Evolutionary conservation across 2,888 invertebrate genomes (phyloP).

Genomic region (Bimastos eiseni): DNA sequence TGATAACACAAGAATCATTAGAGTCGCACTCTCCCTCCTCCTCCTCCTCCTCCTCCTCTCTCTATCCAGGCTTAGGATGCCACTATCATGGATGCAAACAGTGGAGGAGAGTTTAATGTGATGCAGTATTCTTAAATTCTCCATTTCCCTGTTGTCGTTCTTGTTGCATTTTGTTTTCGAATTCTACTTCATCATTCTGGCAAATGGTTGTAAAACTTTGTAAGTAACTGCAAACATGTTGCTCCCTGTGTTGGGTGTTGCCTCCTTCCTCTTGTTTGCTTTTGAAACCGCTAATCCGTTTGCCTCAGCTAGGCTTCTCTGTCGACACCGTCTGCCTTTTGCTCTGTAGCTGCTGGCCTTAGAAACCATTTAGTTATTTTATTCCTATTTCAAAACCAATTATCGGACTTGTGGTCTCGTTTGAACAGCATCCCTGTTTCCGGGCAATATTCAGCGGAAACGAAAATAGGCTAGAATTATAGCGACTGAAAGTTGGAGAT

Average conservation of each 20-base stretch:
- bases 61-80: too few relatives aligned
- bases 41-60: too few relatives aligned
- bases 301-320: not conserved
- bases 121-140: not conserved
- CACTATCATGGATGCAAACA: too few relatives aligned
- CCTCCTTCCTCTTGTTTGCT: too few relatives aligned
- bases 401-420: not conserved
- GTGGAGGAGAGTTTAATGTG: too few relatives aligned
- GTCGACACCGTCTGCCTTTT: not conserved
- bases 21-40: too few relatives aligned
- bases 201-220: too few relatives aligned
- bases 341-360: not conserved
- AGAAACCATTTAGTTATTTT: not conserved
- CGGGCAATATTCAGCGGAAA: too few relatives aligned
- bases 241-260: not conserved
- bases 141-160: not conserved
- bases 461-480: not conserved
- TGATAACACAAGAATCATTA: too few relatives aligned
- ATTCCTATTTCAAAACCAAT: not conserved
- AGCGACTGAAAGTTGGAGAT: not conserved
- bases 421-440: too few relatives aligned
- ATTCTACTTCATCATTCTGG: not conserved
- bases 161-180: not conserved
- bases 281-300: not conserved
- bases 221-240: too few relatives aligned